Evolutionary conservation across 2,888 invertebrate species (phyloP).

Genomic region (Lapara coniferarum): DNA sequence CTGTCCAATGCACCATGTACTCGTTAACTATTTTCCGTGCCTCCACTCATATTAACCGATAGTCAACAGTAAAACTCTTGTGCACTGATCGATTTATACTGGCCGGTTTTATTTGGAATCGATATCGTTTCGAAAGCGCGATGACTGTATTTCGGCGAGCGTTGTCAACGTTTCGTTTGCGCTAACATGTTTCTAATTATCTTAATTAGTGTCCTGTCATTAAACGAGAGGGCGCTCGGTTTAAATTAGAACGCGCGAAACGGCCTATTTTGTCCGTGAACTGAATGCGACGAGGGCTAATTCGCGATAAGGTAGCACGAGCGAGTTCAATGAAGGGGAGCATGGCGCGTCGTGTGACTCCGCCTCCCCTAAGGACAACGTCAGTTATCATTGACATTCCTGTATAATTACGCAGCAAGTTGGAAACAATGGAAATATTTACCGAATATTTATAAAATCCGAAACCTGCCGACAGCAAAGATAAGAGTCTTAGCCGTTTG

Average conservation of each 20-base stretch:
- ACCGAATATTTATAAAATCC: constrained; percentile 35
- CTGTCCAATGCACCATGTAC: constrained; percentile 58
- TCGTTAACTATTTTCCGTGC: constrained; percentile 57
- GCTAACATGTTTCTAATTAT: constrained; percentile 74
- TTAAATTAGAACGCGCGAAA: constrained; percentile 74
- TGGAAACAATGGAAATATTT: constrained; percentile 26
- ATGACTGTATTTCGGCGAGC: constrained; percentile 12
- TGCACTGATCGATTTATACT: neutral
- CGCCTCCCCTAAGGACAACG: constrained; percentile 58
- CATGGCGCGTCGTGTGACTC: constrained; percentile 64
- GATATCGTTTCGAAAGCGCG: neutral
- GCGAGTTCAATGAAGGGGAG: constrained; percentile 70
- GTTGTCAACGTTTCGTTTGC: constrained; percentile 27
- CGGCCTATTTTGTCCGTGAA: constrained; percentile 74
- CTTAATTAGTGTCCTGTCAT: constrained; percentile 74
- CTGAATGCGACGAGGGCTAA: constrained; percentile 72
- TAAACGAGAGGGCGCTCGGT: constrained; percentile 67
- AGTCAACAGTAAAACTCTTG: constrained; percentile 1
- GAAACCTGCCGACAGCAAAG: constrained; percentile 22
- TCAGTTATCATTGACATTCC: constrained; percentile 59
- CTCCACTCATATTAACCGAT: constrained; percentile 24
- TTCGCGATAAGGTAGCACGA: constrained; percentile 75
- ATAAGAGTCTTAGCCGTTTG: constrained; percentile 30
- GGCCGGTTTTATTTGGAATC: neutral
- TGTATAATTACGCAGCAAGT: constrained; percentile 39